phyloP scores from a whole-genome alignment of 2,888 invertebrate genomes.

The Leistus spinibarbis region DNA sequence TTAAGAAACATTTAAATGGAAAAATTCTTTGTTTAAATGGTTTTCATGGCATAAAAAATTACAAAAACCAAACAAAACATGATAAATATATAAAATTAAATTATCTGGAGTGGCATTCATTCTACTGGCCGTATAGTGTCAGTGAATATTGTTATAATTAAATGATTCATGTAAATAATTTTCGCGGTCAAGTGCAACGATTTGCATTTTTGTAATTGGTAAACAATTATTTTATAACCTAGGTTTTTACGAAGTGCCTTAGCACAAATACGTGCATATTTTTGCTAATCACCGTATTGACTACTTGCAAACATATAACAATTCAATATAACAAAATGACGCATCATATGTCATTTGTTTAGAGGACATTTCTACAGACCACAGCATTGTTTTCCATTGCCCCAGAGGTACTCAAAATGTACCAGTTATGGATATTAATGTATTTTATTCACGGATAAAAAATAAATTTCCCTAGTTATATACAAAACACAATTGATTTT shows the following conservation, averaged over 20 bases:
- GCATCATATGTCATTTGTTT: conserved; percentile 1
- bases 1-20: no score
- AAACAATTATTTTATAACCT: neutral
- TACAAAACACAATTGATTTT: no score
- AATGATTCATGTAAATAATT: neutral
- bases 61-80: no score
- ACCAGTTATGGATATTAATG: no score
- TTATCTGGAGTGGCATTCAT: neutral
- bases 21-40: no score
- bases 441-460: no score
- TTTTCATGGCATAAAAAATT: neutral
- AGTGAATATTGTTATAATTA: neutral
- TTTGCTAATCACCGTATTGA: neutral
- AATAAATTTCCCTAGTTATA: no score
- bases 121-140: neutral
- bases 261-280: neutral
- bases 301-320: neutral
- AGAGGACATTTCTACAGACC: conserved; percentile 7
- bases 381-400: neutral
- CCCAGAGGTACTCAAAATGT: no score
- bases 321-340: conserved; percentile 7
- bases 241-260: neutral
- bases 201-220: neutral
- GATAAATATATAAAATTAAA: no score
- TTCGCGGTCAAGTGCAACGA: neutral